Evolutionary conservation across 2,113 vertebrate genomes (phyloP), one percentile per base, ranked within the genome.

Genomic region (Brachyhypopomus gauderio): DNA sequence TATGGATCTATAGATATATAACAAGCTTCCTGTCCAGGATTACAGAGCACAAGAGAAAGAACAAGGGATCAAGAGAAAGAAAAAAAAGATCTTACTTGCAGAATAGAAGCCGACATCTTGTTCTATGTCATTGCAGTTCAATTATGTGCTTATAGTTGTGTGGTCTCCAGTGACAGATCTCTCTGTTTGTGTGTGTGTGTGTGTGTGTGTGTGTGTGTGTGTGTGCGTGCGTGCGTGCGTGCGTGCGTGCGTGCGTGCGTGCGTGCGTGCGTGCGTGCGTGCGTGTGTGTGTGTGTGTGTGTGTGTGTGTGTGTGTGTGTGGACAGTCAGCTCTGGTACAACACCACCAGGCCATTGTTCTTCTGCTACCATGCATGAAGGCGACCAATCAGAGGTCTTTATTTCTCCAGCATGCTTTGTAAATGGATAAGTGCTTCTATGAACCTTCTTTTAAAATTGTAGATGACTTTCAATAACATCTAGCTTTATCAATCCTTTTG

Each of bases 1-100:
- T 89, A 92, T 89, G 85, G 86, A 90, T 91, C 85, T 91, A 90
- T 89, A 88, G 85, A 87, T 81, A 76, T 88, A 82, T 90, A 70
- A 88, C 79, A 76, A 71, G 81, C 84, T 74, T 48, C 79, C 84
- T 85, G 67, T 77, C 72, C 77, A 79, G 59, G 82, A 84, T 74
- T 64, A 75, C 78, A 81, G 25, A 79, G 59, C 75, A 84, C 60
- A 56, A 38, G 27, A 30, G 74, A 63, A 34, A 78, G 45, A 52
- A 27, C 16, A 67, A 48, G 75, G 62, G 59, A 55, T 16, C 41
- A 34, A 45, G 69, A 79, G 76, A 81, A 78, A 69, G 58, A 70
- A 30, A 67, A 38, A 45, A 66, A 78, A 27, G 60, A 9, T 62
- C 36, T 34, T 34, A 56, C 45, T 67, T 45, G 66, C 27, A 75